Base-by-base conservation (phyloP, 2,888 invertebrate species). In the Melitaea athalia region DNA sequence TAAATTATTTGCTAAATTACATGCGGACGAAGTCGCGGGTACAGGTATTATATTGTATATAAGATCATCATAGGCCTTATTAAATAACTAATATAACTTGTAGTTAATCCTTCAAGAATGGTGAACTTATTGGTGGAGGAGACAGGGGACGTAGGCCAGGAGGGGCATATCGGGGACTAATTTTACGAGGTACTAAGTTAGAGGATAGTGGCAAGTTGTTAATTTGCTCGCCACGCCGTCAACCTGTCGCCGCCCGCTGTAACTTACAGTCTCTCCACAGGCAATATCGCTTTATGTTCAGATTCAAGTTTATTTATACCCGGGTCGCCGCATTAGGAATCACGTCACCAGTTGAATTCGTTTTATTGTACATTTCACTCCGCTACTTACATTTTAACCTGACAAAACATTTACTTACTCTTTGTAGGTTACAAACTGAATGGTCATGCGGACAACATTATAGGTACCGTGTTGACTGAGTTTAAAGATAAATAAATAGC, bases 171-270 rank as follows among this genome's bases (percentile, higher is more conserved):
- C 85, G 84, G 87, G 82, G 87, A 84, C 89, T 91, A 90, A 91
- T 92, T 91, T 92, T 90, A 91, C 86, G 92, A 92, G 90, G 89
- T 85, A 88, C 88, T 91, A 91, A 91, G 87, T 91, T 87, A 87
- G 87, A 86, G 85, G 84, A 85, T 86, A 88, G 87, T 83, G 87
- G 87, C 87, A 87, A 89, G 83, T 87, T 91, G 92, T 91, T 92
- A 92, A 92, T 91, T 92, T 90, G 89, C 84, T 84, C 85, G 83
- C 84, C 85, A 80, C 75, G 77, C 76, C 86, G 85, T 81, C 86
- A 85, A 79, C 82, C 87, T 88, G 91, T 91, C 92, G 85, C 85
- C 91, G 85, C 90, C 90, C 89, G 88, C 87, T 85, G 89, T 89
- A 88, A 91, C 89, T 88, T 91, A 91, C 85, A 79, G 80, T 59